Percentiles rank a stretch among this genome's conserved stretches.
Conservation (phyloP, 2,888 invertebrate genomes). For the Operophtera brumata region DNA sequence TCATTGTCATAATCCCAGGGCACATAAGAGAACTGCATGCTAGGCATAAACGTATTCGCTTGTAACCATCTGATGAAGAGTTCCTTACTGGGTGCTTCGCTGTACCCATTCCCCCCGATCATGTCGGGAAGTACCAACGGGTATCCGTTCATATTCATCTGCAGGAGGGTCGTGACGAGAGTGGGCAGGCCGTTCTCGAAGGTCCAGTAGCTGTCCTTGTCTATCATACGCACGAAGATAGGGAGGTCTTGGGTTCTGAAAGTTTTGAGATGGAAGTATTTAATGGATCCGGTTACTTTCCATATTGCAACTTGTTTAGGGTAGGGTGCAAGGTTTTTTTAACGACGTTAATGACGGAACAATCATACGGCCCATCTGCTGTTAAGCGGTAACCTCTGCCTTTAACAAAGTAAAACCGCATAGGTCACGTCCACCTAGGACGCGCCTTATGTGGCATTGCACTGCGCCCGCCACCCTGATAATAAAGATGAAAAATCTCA, state of each 20-base stretch:
- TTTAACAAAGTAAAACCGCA: too few species aligned
- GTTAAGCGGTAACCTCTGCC: too few species aligned
- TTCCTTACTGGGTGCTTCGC: constrained; percentile 78
- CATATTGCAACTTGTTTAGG: too few species aligned
- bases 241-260: constrained; percentile 83
- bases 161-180: constrained; percentile 85
- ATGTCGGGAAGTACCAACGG: constrained; percentile 89
- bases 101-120: constrained; percentile 83
- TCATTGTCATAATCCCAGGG: constrained; percentile 88
- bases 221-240: constrained; percentile 87
- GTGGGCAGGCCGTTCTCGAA: constrained; percentile 85
- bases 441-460: too few species aligned
- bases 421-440: too few species aligned
- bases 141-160: constrained; percentile 83
- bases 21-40: constrained; percentile 88
- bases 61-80: constrained; percentile 88
- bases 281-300: too few species aligned
- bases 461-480: too few species aligned
- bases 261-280: too few species aligned
- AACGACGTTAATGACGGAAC: too few species aligned
- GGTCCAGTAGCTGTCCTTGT: constrained; percentile 86
- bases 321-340: too few species aligned
- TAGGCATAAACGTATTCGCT: constrained; percentile 87
- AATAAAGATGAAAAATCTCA: too few species aligned
- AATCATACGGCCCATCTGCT: too few species aligned